Percentiles rank a stretch among this genome's conserved stretches.
phyloP scores from a whole-genome alignment of 2,113 vertebrate species.

The Antennarius striatus region DNA sequence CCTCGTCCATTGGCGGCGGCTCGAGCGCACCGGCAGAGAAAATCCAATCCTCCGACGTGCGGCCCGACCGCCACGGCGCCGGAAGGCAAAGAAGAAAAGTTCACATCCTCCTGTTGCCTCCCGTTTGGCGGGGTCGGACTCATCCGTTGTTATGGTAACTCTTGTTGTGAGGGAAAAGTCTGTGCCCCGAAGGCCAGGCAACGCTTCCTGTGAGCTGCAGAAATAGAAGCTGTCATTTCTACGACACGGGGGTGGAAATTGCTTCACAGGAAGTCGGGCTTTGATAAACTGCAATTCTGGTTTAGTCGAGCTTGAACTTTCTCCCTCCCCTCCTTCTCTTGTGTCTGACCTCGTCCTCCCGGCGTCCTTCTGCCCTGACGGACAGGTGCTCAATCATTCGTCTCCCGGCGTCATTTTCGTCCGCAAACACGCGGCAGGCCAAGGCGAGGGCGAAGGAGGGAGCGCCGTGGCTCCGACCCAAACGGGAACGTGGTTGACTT shows the following conservation, averaged over 20 bases:
- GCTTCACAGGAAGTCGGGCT: constrained; percentile 55
- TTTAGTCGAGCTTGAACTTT: constrained; percentile 28
- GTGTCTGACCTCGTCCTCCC: constrained; percentile 63
- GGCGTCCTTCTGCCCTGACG: constrained; percentile 68
- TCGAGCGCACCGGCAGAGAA: constrained; percentile 14
- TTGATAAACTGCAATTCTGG: constrained; percentile 60
- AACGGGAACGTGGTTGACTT: constrained; percentile 58
- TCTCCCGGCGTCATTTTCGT: constrained; percentile 68
- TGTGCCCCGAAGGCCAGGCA: constrained; percentile 57
- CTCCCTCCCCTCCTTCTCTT: constrained; percentile 10
- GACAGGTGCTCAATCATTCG: constrained; percentile 76
- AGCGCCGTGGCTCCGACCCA: constrained; percentile 49
- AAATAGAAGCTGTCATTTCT: constrained; percentile 67
- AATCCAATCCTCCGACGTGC: constrained; percentile 44
- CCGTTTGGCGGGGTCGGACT: constrained; percentile 50
- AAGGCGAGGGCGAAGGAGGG: constrained; percentile 30
- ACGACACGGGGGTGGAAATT: constrained; percentile 29
- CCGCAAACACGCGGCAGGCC: constrained; percentile 69
- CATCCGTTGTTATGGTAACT: constrained; percentile 77
- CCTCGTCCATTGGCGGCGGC: constrained; percentile 11
- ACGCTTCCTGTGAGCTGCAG: constrained; percentile 52
- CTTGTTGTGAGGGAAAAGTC: constrained; percentile 46
- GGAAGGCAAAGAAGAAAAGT: constrained; percentile 62
- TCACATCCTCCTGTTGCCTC: constrained; percentile 62
- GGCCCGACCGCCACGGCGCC: constrained; percentile 50